Percentiles rank a stretch among this genome's conserved stretches.
Conservation (phyloP, 2,797 vertebrate species). For the Pantherophis alleghaniensis region DNA sequence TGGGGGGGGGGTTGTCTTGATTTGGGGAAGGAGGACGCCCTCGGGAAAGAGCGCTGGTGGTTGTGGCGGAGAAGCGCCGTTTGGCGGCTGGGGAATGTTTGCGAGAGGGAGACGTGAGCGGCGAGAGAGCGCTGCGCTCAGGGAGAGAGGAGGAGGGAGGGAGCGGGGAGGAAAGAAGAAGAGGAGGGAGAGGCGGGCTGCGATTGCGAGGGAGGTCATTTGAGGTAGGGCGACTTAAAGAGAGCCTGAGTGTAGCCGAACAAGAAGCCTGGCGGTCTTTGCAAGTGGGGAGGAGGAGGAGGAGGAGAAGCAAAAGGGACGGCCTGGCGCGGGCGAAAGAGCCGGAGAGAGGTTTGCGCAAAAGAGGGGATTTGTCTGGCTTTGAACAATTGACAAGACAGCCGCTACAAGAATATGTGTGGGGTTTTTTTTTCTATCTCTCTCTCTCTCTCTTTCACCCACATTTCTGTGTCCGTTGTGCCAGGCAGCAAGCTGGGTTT, state of each 20-base stretch:
- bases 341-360: neutral
- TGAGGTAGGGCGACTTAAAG: constrained; percentile 11
- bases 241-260: neutral
- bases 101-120: neutral
- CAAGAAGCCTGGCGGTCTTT: neutral
- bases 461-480: neutral
- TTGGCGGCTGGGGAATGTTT: neutral
- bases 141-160: neutral
- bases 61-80: neutral
- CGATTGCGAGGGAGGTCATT: constrained; percentile 23
- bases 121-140: neutral
- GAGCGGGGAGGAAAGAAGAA: no score
- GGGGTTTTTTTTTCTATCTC: neutral
- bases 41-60: neutral
- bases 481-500: neutral
- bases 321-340: neutral
- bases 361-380: neutral
- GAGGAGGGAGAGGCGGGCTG: neutral
- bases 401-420: neutral
- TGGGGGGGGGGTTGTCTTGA: no score
- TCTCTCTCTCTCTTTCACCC: neutral
- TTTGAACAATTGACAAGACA: neutral
- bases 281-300: neutral
- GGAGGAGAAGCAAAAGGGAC: neutral
- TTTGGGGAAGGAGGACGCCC: neutral